A percentile compares a stretch with the other conserved stretches of the same genome.
These are phyloP conservation scores for Trachemys scripta DNA, from an alignment of 2,113 vertebrate species.

Conservation along the genomic window DNA sequence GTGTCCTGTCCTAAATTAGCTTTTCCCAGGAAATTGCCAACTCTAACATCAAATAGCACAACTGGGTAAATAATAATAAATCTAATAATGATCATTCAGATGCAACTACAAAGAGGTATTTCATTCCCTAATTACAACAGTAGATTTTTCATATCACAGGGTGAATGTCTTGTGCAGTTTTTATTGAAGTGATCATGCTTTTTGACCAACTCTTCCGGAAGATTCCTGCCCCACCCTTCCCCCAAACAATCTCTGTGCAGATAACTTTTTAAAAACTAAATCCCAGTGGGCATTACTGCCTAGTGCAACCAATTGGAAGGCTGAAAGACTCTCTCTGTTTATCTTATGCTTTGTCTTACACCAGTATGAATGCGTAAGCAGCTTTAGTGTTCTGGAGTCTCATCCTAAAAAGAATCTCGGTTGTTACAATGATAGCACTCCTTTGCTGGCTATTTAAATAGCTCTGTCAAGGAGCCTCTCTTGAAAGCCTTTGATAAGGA, in stretches of 20 bases:
- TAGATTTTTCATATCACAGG: rapidly evolving
- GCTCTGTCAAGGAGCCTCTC: neutral
- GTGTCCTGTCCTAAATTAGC: neutral
- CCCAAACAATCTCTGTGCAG: neutral
- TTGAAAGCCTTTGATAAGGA: neutral
- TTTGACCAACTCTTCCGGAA: rapidly evolving
- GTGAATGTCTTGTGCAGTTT: neutral
- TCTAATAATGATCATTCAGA: rapidly evolving
- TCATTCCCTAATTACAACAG: rapidly evolving
- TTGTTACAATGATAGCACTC: neutral
- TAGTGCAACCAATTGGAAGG: neutral
- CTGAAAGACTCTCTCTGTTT: neutral
- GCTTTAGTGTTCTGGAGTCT: neutral
- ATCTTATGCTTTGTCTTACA: too few species aligned
- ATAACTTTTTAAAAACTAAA: neutral
- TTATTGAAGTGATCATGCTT: neutral
- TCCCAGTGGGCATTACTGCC: rapidly evolving
- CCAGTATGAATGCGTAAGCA: neutral
- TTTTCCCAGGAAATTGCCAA: neutral
- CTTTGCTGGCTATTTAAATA: neutral
- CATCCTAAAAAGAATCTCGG: neutral
- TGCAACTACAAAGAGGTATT: neutral
- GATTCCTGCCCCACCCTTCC: neutral
- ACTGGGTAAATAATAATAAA: rapidly evolving
- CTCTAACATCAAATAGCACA: neutral